Conservation (phyloP, 2,888 invertebrate species). For the Archaeoteleia sp. region DNA sequence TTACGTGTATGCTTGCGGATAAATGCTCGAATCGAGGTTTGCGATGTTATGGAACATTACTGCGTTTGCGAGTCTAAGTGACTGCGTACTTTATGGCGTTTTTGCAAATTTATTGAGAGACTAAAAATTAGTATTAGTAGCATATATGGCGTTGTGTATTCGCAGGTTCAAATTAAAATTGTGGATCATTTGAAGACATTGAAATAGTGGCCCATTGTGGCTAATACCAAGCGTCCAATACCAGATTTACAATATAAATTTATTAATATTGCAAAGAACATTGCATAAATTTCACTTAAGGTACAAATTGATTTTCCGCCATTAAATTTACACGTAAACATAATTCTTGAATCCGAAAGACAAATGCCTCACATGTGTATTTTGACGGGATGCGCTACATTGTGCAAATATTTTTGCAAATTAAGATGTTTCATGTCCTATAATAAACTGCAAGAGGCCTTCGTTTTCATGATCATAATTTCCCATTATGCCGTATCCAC, state of each 20-base stretch:
- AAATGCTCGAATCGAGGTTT: constrained; percentile 24
- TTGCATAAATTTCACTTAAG: no score
- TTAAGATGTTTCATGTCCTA: constrained; percentile 4
- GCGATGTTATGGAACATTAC: no score
- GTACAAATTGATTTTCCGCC: no score
- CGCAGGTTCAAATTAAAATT: no score
- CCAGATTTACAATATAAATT: no score
- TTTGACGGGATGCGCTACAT: not conserved
- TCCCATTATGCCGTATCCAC: constrained; percentile 28
- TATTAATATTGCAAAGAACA: no score
- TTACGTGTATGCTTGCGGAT: constrained; percentile 28
- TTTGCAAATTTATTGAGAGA: constrained; percentile 19
- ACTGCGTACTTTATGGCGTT: constrained; percentile 29
- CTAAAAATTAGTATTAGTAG: constrained; percentile 3
- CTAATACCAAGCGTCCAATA: no score
- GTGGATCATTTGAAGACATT: no score
- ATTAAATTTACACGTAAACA: no score
- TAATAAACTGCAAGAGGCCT: not conserved
- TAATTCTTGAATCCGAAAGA: not conserved
- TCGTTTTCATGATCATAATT: constrained; percentile 24
- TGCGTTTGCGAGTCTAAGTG: constrained; percentile 12
- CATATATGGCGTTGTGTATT: no score
- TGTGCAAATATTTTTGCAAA: constrained; percentile 6
- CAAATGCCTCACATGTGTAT: not conserved
- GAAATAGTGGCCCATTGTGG: no score